These are phyloP conservation scores for Silvanus unidentatus DNA, from an alignment of 2,888 invertebrate species.

Conservation along the genomic window DNA sequence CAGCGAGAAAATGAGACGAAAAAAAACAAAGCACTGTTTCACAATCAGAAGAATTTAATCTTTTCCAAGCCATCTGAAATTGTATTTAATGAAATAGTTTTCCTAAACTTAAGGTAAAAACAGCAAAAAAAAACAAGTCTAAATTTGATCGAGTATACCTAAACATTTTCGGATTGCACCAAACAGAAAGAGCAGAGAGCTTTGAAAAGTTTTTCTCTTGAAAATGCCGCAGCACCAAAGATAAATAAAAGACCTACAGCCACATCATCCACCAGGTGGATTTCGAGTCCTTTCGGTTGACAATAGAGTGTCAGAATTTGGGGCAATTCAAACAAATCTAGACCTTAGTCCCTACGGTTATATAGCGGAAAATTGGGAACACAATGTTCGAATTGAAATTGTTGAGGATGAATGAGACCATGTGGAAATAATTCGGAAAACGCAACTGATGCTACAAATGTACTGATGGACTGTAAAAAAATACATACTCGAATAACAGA, in stretches of 20 bases:
- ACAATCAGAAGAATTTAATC: too few species aligned
- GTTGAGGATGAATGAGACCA: conserved; percentile 12
- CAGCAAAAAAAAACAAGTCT: too few species aligned
- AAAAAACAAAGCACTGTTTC: too few species aligned
- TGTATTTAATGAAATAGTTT: too few species aligned
- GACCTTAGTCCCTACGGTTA: neutral
- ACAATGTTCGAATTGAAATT: neutral
- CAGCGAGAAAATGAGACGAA: too few species aligned
- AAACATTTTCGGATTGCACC: too few species aligned
- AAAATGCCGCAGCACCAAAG: neutral
- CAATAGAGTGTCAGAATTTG: conserved; percentile 1
- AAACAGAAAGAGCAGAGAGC: too few species aligned
- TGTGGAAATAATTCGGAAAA: conserved; percentile 16
- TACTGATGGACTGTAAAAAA: conserved; percentile 15
- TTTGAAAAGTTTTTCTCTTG: too few species aligned
- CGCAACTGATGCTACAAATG: conserved; percentile 17
- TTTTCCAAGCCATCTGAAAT: too few species aligned
- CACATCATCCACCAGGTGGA: conserved; percentile 13
- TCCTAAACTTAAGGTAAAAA: too few species aligned
- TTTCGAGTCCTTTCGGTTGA: conserved; percentile 14
- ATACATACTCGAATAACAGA: neutral
- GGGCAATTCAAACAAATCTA: conserved; percentile 12
- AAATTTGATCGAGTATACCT: too few species aligned
- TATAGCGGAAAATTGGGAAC: conserved; percentile 1
- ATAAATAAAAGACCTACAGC: conserved; percentile 15